A percentile compares a stretch with the other conserved stretches of the same genome.
These are phyloP conservation scores for Aphis craccivora DNA, from an alignment of 1,140 invertebrate genomes.

Conservation along the genomic window DNA sequence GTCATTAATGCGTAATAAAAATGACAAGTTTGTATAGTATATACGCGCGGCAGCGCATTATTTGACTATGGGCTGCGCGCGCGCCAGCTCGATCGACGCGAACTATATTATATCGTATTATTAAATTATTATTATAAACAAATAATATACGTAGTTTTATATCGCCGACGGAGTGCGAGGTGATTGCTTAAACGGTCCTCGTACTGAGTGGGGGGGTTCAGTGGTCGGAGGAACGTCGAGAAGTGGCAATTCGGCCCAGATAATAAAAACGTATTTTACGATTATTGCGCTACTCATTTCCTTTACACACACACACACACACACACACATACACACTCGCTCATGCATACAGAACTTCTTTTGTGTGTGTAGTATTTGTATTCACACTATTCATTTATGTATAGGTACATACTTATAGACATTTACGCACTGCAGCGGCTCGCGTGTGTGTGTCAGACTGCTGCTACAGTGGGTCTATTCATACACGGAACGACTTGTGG, in stretches of 20 bases:
- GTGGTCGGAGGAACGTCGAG: neutral
- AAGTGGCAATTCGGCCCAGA: slow-evolving; percentile 51
- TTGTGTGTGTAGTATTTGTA: neutral
- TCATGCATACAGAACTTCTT: neutral
- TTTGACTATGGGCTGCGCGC: slow-evolving; percentile 8
- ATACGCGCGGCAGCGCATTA: neutral
- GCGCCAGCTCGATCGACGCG: neutral
- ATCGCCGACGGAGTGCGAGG: neutral
- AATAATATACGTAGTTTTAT: neutral
- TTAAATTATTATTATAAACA: neutral
- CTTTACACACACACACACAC: neutral
- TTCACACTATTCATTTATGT: neutral
- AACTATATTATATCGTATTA: slow-evolving; percentile 7
- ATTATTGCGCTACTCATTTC: slow-evolving; percentile 49
- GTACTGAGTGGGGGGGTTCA: neutral
- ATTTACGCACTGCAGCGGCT: neutral
- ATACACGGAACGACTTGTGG: neutral
- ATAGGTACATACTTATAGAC: neutral
- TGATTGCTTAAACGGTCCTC: neutral
- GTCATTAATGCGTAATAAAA: slow-evolving; percentile 56
- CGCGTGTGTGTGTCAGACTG: neutral
- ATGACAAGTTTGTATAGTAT: slow-evolving; percentile 36
- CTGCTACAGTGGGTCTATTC: neutral
- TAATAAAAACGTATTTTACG: slow-evolving; percentile 58
- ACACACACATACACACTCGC: neutral